phyloP scores from a whole-genome alignment of 2,888 invertebrate genomes.

The Mythimna albipuncta region DNA sequence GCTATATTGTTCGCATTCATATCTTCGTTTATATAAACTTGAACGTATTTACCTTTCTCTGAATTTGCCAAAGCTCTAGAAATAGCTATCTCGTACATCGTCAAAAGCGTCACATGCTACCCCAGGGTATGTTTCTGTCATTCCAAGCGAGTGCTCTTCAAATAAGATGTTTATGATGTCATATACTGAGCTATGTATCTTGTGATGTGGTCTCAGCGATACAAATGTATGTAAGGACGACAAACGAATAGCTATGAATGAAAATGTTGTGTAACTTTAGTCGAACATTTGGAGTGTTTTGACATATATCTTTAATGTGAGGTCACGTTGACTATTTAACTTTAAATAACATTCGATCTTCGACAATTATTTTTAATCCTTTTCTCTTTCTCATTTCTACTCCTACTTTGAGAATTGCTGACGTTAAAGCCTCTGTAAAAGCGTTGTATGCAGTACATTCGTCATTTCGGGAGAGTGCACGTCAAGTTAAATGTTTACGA shows the following conservation, averaged over 20 bases:
- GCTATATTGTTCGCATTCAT: not conserved
- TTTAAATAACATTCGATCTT: no score
- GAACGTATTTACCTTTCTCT: not conserved
- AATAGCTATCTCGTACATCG: conserved; percentile 21
- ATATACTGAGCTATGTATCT: not conserved
- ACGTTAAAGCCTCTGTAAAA: conserved; percentile 1
- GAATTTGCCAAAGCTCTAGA: conserved; percentile 3
- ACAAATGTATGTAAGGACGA: not conserved
- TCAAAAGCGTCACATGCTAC: conserved; percentile 23
- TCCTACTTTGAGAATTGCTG: not conserved
- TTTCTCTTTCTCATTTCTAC: no score
- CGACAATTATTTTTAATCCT: not conserved
- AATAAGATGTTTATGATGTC: conserved; percentile 45
- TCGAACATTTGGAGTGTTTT: not conserved
- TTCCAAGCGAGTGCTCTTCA: conserved; percentile 44
- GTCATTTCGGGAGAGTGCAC: conserved; percentile 44
- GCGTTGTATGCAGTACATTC: conserved; percentile 20
- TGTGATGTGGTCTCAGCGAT: not conserved
- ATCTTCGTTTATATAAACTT: not conserved
- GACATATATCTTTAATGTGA: no score
- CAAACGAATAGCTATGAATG: not conserved
- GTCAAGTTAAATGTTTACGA: conserved; percentile 56
- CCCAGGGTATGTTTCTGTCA: conserved; percentile 19
- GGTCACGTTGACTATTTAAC: no score
- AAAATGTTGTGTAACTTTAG: not conserved